These are phyloP conservation scores for Etheostoma cragini DNA, from an alignment of 2,113 vertebrate species.

Conservation along the genomic window DNA sequence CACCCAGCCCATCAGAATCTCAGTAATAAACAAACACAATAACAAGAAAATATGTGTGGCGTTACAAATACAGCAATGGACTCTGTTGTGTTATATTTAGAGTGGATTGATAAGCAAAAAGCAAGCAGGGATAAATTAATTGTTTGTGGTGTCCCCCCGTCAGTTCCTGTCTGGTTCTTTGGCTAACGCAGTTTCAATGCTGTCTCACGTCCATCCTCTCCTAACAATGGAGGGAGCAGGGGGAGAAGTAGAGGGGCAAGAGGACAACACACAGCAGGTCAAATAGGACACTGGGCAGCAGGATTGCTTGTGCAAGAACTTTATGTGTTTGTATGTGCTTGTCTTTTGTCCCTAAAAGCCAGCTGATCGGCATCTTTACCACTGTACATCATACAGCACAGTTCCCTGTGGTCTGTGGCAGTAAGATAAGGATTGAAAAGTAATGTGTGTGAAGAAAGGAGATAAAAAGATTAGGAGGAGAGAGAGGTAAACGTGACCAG, in stretches of 20 bases:
- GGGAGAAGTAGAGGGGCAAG: constrained; percentile 17
- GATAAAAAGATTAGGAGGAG: not conserved
- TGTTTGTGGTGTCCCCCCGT: constrained; percentile 69
- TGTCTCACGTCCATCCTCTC: constrained; percentile 75
- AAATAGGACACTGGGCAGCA: constrained; percentile 22
- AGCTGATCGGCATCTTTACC: constrained; percentile 54
- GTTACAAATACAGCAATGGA: constrained; percentile 68
- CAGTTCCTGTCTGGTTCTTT: constrained; percentile 74
- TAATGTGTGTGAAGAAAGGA: constrained; percentile 1
- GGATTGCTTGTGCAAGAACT: constrained; percentile 10
- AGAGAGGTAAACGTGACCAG: constrained; percentile 3
- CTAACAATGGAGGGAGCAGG: constrained; percentile 66
- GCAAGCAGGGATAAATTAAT: constrained; percentile 58
- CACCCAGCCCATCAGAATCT: constrained; percentile 36
- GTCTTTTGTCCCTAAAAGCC: constrained; percentile 7
- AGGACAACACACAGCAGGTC: constrained; percentile 38
- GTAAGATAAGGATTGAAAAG: not conserved
- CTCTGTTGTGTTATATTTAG: constrained; percentile 69
- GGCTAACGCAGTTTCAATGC: constrained; percentile 65
- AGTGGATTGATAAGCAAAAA: constrained; percentile 68
- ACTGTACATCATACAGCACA: not conserved
- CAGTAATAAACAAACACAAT: constrained; percentile 66
- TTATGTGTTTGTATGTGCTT: constrained; percentile 17
- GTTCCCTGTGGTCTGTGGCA: not conserved
- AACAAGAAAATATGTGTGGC: constrained; percentile 63